These are phyloP conservation scores for Phocoena phocoena DNA, from an alignment of 2,113 vertebrate genomes.

Conservation along the genomic window DNA sequence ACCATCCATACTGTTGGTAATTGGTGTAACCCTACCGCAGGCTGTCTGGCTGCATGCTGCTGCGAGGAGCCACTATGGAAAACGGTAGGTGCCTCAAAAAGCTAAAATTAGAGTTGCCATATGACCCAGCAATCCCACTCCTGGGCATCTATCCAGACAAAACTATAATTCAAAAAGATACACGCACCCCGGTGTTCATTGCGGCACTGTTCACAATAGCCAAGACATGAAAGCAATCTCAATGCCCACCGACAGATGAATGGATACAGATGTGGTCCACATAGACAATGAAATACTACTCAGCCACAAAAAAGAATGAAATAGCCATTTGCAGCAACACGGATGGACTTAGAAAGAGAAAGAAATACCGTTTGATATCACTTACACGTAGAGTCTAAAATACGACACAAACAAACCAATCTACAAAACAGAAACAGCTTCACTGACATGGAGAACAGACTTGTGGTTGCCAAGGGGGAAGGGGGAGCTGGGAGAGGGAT, in stretches of 20 bases:
- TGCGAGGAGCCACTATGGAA: background rate
- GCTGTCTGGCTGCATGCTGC: background rate
- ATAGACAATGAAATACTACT: too few relatives aligned
- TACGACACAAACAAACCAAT: background rate
- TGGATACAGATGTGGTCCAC: too few relatives aligned
- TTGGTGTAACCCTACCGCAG: background rate
- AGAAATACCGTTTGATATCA: background rate
- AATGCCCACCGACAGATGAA: background rate
- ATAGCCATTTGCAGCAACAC: background rate
- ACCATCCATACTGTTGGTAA: accelerated
- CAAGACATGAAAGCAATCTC: background rate
- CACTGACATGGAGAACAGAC: background rate
- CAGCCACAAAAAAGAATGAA: background rate
- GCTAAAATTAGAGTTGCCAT: background rate
- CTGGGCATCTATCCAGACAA: background rate
- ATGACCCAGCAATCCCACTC: background rate
- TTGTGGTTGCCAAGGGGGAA: background rate
- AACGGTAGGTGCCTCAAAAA: background rate
- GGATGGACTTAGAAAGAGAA: background rate
- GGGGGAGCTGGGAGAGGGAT: background rate
- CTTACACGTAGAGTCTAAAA: background rate
- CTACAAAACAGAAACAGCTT: background rate
- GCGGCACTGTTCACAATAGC: background rate
- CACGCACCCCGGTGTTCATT: background rate
- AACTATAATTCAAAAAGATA: background rate